Evolutionary conservation across 2,888 invertebrate species (phyloP).

Genomic region (Artemia sinica): DNA sequence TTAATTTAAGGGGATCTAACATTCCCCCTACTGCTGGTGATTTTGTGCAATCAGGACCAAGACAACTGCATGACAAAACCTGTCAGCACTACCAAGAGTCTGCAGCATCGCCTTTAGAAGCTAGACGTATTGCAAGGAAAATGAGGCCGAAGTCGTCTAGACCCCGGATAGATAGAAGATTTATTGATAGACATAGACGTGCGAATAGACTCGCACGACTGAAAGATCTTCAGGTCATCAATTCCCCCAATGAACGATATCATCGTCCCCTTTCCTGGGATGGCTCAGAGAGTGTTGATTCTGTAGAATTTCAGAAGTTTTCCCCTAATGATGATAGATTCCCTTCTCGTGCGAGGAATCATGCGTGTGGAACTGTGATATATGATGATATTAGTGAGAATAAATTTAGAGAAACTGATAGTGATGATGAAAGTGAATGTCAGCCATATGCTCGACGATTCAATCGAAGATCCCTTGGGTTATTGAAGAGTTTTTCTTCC

Average conservation of each 20-base stretch:
- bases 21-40: neutral
- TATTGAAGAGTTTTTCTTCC: slow-evolving; percentile 7
- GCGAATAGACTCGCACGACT: slow-evolving; percentile 5
- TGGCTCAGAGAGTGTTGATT: slow-evolving; percentile 13
- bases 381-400: slow-evolving; percentile 13
- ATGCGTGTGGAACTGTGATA: slow-evolving; percentile 12
- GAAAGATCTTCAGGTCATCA: neutral
- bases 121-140: neutral
- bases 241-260: neutral
- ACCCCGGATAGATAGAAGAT: neutral
- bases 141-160: slow-evolving; percentile 9
- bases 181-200: neutral
- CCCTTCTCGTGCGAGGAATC: neutral
- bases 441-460: neutral
- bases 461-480: slow-evolving; percentile 6
- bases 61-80: neutral
- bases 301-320: slow-evolving; percentile 9
- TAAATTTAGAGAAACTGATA: slow-evolving; percentile 13
- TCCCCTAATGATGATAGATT: neutral
- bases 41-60: neutral
- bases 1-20: neutral
- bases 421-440: neutral
- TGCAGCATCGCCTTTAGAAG: neutral
- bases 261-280: slow-evolving; percentile 7
- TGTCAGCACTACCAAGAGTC: neutral